Percentiles rank a stretch among this genome's conserved stretches.
Conservation (phyloP, 1,140 invertebrate species). For the Pogonognathellus flavescens region DNA sequence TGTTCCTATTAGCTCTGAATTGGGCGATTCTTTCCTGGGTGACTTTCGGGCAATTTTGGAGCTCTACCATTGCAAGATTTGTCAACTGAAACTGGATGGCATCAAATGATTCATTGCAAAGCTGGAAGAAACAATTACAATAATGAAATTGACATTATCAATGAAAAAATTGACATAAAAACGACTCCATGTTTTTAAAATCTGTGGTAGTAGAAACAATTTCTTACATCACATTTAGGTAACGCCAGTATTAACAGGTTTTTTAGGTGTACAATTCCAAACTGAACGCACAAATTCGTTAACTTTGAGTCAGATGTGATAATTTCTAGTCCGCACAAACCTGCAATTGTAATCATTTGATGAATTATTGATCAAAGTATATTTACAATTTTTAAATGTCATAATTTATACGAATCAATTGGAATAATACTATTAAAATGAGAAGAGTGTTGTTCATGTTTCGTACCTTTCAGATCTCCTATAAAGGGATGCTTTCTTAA, state of each 20-base stretch:
- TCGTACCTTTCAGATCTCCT: slow-evolving; percentile 7
- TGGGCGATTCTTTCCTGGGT: slow-evolving; percentile 25
- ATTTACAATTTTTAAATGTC: neutral
- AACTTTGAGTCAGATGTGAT: slow-evolving; percentile 33
- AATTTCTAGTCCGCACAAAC: slow-evolving; percentile 30
- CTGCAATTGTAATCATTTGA: neutral
- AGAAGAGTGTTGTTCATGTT: neutral
- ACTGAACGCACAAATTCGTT: neutral
- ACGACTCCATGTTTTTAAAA: too few relatives aligned
- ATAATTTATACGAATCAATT: neutral
- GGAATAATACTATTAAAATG: neutral
- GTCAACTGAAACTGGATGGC: slow-evolving; percentile 28
- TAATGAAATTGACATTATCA: too few relatives aligned
- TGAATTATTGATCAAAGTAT: neutral
- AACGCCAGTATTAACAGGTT: slow-evolving; percentile 11
- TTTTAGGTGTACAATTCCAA: slow-evolving; percentile 39
- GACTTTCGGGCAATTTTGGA: slow-evolving; percentile 28
- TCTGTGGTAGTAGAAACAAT: neutral
- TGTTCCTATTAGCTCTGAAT: slow-evolving; percentile 33
- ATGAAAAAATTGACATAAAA: too few relatives aligned
- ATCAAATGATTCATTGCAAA: slow-evolving; percentile 34
- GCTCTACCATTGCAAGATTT: slow-evolving; percentile 21
- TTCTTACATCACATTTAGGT: slow-evolving; percentile 26
- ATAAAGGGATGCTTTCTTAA: slow-evolving; percentile 29
- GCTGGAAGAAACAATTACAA: neutral